These are phyloP conservation scores for Andrena bucephala DNA, from an alignment of 2,888 invertebrate species.

Conservation along the genomic window DNA sequence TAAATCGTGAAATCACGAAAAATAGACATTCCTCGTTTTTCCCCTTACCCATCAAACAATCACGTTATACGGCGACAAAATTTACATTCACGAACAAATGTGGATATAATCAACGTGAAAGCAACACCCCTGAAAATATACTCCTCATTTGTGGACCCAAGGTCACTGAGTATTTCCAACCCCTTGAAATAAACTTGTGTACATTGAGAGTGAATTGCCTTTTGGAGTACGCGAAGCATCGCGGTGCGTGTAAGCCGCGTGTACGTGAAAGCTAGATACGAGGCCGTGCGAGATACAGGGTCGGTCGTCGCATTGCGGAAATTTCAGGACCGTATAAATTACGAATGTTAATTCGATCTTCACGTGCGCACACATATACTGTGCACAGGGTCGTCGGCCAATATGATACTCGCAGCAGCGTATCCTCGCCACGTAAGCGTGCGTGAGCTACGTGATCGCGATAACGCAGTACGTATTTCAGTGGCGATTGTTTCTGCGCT, in stretches of 20 bases:
- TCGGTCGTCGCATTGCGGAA: conserved; percentile 69
- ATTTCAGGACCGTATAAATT: conserved; percentile 69
- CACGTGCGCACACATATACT: neutral
- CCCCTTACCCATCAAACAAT: no score
- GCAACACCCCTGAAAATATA: neutral
- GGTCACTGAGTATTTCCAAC: conserved; percentile 22
- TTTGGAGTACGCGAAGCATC: conserved; percentile 28
- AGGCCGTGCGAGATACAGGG: conserved; percentile 1
- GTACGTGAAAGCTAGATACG: conserved; percentile 31
- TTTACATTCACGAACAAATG: no score
- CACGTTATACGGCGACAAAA: no score
- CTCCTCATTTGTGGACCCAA: conserved; percentile 1
- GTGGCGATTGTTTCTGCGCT: neutral
- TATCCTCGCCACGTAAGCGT: neutral
- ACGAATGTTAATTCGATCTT: conserved; percentile 61
- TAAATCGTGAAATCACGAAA: no score
- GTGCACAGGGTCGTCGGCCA: neutral
- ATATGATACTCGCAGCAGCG: conserved; percentile 5
- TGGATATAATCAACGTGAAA: neutral
- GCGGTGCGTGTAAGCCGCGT: conserved; percentile 29
- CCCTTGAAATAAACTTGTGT: conserved; percentile 36
- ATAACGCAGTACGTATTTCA: neutral
- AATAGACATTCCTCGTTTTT: no score
- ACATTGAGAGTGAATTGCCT: conserved; percentile 9
- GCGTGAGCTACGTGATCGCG: neutral